These are phyloP conservation scores for Neoitamus cyanurus DNA, from an alignment of 2,888 invertebrate species.

Conservation along the genomic window DNA sequence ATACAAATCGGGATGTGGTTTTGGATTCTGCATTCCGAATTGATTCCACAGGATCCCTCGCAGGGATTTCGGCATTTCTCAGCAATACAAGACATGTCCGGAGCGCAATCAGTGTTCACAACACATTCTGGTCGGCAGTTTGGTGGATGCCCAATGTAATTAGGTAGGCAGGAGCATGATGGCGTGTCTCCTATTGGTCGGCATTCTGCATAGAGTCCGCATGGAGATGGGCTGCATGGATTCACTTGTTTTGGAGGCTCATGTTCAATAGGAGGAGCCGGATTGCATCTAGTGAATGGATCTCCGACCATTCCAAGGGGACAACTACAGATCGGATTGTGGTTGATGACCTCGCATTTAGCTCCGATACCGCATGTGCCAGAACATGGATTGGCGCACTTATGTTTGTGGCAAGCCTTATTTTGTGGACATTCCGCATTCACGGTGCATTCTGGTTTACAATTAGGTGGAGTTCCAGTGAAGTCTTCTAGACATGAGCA, in stretches of 20 bases:
- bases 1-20: slow-evolving; percentile 78
- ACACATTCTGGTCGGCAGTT: slow-evolving; percentile 75
- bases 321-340: slow-evolving; percentile 85
- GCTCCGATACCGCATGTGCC: slow-evolving; percentile 84
- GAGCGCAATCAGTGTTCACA: slow-evolving; percentile 74
- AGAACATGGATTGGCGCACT: slow-evolving; percentile 84
- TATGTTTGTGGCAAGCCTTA: slow-evolving; percentile 83
- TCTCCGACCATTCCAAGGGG: slow-evolving; percentile 79
- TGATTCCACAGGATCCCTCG: slow-evolving; percentile 77
- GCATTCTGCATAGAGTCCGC: slow-evolving; percentile 78
- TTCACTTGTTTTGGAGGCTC: slow-evolving; percentile 62
- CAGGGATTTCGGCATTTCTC: slow-evolving; percentile 80
- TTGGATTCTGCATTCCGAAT: slow-evolving; percentile 76
- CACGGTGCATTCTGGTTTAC: slow-evolving; percentile 85
- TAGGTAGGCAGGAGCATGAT: slow-evolving; percentile 73
- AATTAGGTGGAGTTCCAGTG: slow-evolving; percentile 82
- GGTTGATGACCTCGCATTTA: slow-evolving; percentile 82
- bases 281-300: slow-evolving; percentile 80
- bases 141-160: slow-evolving; percentile 77
- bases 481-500: slow-evolving; percentile 82
- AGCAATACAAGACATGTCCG: slow-evolving; percentile 75
- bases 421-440: slow-evolving; percentile 84
- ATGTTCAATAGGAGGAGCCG: slow-evolving; percentile 60
- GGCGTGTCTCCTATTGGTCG: slow-evolving; percentile 71
- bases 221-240: slow-evolving; percentile 80